phyloP scores from a whole-genome alignment of 1,140 invertebrate species.

The Microplitis demolitor region DNA sequence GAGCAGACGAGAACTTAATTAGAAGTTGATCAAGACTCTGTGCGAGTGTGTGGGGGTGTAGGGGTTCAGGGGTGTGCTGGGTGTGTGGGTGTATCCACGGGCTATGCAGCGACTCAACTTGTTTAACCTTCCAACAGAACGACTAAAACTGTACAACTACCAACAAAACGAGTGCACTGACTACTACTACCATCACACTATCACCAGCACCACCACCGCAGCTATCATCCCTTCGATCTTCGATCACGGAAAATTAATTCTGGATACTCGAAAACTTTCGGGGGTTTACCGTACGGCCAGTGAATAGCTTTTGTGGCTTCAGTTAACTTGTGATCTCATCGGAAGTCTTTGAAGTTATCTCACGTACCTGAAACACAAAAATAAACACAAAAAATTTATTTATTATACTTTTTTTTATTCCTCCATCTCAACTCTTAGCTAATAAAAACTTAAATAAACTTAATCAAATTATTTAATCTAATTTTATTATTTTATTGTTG shows the following conservation, averaged over 20 bases:
- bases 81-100: neutral
- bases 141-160: constrained; percentile 7
- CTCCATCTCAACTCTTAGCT: neutral
- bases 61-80: no score
- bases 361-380: constrained; percentile 28
- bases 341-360: constrained; percentile 16
- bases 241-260: constrained; percentile 27
- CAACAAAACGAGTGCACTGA: neutral
- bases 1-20: constrained; percentile 31
- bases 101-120: constrained; percentile 15
- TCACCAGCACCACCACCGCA: neutral
- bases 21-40: constrained; percentile 32
- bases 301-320: constrained; percentile 6
- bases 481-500: no score
- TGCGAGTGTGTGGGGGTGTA: constrained; percentile 1
- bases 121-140: constrained; percentile 31
- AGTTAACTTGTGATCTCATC: constrained; percentile 10
- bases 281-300: constrained; percentile 5
- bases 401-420: neutral
- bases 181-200: neutral
- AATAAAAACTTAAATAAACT: neutral
- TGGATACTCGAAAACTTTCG: constrained; percentile 6
- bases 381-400: neutral
- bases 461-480: no score
- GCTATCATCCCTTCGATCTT: constrained; percentile 1